Evolutionary conservation across 2,113 vertebrate species (phyloP), one percentile per base, ranked within the genome.

Genomic region (Coptodon rendalli): DNA sequence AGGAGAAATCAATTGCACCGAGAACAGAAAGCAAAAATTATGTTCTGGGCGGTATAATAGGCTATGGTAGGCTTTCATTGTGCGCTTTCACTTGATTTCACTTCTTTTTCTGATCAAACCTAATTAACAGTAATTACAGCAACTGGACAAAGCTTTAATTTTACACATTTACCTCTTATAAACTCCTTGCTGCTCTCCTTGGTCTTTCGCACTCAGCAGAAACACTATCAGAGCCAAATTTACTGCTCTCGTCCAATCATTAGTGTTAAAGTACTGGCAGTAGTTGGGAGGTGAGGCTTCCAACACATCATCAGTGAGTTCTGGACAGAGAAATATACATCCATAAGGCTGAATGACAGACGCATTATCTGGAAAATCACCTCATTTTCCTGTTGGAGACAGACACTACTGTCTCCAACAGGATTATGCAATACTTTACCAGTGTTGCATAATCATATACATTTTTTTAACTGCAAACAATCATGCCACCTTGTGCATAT

Each of bases 281-380:
- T 54, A 27, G 81, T 29, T 36, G 36, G 59, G 84, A 84, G 85
- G 27, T 57, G 81, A 86, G 66, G 85, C 85, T 80, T 92, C 88
- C 82, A 80, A 88, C 80, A 82, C 56, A 87, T 92, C 87, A 89
- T 93, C 91, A 93, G 91, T 92, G 89, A 59, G 9, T 79, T 89
- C 52, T 82, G 83, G 85, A 91, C 61, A 59, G 83, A 91, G 73
- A 89, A 89, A 85, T 76, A 27, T 68, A 85, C 19, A 87, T 63
- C 87, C 84, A 82, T 80, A 24, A 80, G 27, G 24, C 43, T 78
- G 43, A 50, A 78, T 50, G 73, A 31, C 71, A 2, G 9, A 11
- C 3, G 3, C 27, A 13, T 24, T 50, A 78, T 13, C 27, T 50
- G 27, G 71, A 76, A 76, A 76, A 76, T 76, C 3, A 48, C 40